A percentile compares a stretch with the other conserved stretches of the same genome.
Evolutionary conservation across 2,888 invertebrate genomes (phyloP).

Genomic region (Plagodis pulveraria): DNA sequence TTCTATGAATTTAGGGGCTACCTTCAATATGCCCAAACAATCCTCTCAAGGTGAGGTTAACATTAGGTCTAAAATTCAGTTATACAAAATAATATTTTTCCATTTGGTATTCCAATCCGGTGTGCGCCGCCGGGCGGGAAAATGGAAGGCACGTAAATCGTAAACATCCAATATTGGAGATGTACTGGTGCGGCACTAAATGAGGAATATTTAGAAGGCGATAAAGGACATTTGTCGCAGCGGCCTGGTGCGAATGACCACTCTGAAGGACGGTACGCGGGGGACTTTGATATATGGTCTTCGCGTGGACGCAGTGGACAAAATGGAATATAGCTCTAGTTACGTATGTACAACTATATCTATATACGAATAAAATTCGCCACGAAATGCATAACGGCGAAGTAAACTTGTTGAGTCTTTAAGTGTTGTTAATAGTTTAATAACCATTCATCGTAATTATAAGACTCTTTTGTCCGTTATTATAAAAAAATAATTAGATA

Average conservation of each 20-base stretch:
- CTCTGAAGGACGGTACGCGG: conserved; percentile 44
- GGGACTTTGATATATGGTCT: conserved; percentile 53
- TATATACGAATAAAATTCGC: too few relatives aligned
- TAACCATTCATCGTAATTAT: too few relatives aligned
- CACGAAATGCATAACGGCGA: too few relatives aligned
- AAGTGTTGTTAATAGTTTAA: too few relatives aligned
- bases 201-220: conserved; percentile 49
- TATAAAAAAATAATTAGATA: too few relatives aligned
- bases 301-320: conserved; percentile 40
- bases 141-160: conserved; percentile 22
- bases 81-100: conserved; percentile 10
- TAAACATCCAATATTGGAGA: conserved; percentile 32
- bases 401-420: too few relatives aligned
- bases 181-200: conserved; percentile 36
- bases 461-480: too few relatives aligned
- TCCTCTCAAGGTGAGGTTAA: conserved; percentile 6
- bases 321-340: conserved; percentile 31
- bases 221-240: conserved; percentile 47
- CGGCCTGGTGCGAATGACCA: conserved; percentile 49
- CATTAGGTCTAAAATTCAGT: conserved; percentile 18
- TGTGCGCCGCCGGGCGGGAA: conserved; percentile 8
- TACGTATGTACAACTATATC: too few relatives aligned
- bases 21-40: too few relatives aligned
- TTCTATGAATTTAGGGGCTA: not conserved
- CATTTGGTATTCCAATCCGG: conserved; percentile 14